phyloP scores from a whole-genome alignment of 1,140 invertebrate species.

The Formica selysi region DNA sequence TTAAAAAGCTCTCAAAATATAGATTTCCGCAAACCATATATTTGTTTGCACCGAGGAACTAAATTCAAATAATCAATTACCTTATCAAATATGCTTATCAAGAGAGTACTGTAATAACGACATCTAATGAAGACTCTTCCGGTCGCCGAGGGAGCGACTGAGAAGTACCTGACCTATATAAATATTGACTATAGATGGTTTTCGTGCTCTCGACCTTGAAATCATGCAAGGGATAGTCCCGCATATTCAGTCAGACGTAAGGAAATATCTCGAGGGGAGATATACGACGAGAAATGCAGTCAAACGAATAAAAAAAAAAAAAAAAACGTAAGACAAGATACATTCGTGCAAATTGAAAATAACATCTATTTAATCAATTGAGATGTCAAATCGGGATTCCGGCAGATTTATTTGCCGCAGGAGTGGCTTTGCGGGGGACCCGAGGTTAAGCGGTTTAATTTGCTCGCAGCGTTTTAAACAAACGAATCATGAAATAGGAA shows the following conservation, averaged over 20 bases:
- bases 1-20: neutral
- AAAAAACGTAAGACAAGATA: too few species aligned
- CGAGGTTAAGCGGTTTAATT: slow-evolving; percentile 34
- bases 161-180: slow-evolving; percentile 48
- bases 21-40: neutral
- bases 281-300: neutral
- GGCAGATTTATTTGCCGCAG: neutral
- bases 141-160: neutral
- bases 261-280: neutral
- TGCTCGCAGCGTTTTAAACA: neutral
- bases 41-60: neutral
- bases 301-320: neutral
- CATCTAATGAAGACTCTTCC: slow-evolving; percentile 33
- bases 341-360: neutral
- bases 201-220: slow-evolving; percentile 30
- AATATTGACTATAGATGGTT: slow-evolving; percentile 41
- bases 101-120: slow-evolving; percentile 40
- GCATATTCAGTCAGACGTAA: slow-evolving; percentile 16
- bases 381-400: slow-evolving; percentile 3
- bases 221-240: slow-evolving; percentile 34
- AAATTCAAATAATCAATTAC: slow-evolving; percentile 26
- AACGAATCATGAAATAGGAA: neutral
- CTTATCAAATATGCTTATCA: slow-evolving; percentile 45
- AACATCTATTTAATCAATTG: slow-evolving; percentile 11
- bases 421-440: neutral